These are phyloP conservation scores for Steinernema feltiae DNA, from an alignment of 1,140 invertebrate genomes.

Conservation along the genomic window DNA sequence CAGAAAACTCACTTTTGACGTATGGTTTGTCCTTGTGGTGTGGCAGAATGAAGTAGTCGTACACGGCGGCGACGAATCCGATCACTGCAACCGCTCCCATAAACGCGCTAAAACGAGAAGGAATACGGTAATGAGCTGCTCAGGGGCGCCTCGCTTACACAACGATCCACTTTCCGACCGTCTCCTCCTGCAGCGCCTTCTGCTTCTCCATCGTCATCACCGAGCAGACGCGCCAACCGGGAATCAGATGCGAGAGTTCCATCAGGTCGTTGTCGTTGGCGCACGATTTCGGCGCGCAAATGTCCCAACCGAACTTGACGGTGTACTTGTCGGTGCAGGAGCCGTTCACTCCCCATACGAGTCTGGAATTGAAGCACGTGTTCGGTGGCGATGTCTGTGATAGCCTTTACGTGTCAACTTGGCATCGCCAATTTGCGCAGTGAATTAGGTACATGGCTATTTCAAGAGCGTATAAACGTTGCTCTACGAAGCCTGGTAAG, in stretches of 20 bases:
- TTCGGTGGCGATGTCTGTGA: too few relatives aligned
- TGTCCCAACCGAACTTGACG: neutral
- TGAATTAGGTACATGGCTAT: too few relatives aligned
- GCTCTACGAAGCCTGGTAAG: too few relatives aligned
- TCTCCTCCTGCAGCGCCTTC: too few relatives aligned
- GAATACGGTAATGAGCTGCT: neutral
- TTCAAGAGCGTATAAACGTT: too few relatives aligned
- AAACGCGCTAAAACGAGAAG: neutral
- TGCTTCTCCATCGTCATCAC: too few relatives aligned
- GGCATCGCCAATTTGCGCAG: too few relatives aligned
- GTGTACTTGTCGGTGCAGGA: neutral
- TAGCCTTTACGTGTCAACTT: too few relatives aligned
- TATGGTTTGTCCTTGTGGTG: neutral
- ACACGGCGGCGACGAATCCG: neutral
- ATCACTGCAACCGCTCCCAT: neutral
- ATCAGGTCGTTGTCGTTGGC: neutral
- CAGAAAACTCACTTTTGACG: neutral
- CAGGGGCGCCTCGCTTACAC: neutral
- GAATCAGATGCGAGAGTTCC: too few relatives aligned
- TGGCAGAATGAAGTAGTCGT: neutral
- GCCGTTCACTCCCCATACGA: neutral
- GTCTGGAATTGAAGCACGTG: neutral
- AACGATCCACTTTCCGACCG: neutral
- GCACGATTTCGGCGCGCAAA: neutral
- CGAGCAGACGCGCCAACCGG: too few relatives aligned